Conservation (phyloP, 2,888 invertebrate genomes). For the Hoplodrina ambigua region DNA sequence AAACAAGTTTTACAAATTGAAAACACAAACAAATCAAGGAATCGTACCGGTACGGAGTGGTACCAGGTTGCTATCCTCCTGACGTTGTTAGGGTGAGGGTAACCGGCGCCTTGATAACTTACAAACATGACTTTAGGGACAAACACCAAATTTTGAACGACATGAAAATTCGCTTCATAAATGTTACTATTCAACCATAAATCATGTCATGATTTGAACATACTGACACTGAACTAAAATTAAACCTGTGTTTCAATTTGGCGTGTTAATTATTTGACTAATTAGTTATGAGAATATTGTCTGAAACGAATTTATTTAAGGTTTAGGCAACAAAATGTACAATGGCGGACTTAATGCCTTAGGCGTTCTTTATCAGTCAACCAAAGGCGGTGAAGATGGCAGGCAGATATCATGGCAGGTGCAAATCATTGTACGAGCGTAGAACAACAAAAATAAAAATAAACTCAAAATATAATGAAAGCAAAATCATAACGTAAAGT, state of each 20-base stretch:
- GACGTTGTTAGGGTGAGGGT: slow-evolving; percentile 49
- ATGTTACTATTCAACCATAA: slow-evolving; percentile 27
- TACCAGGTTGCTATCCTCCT: slow-evolving; percentile 38
- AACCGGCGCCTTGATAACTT: slow-evolving; percentile 55
- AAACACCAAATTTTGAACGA: slow-evolving; percentile 48
- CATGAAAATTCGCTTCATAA: slow-evolving; percentile 51
- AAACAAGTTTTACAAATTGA: slow-evolving; percentile 46
- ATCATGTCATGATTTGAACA: slow-evolving; percentile 34
- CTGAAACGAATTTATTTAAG: neutral
- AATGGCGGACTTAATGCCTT: no score
- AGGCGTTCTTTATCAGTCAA: no score
- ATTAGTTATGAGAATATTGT: neutral
- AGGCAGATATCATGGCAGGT: no score
- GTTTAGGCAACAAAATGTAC: no score
- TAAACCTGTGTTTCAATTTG: slow-evolving; percentile 37
- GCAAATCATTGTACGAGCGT: no score
- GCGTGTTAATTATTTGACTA: slow-evolving; percentile 6
- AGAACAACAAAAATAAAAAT: no score
- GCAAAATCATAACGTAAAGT: no score
- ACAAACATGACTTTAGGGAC: slow-evolving; percentile 59
- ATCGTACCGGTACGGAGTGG: slow-evolving; percentile 46
- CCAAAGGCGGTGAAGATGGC: no score
- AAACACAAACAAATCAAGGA: slow-evolving; percentile 55
- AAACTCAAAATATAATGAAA: no score
- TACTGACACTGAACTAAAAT: slow-evolving; percentile 23